Base-by-base conservation (phyloP, 2,113 vertebrate genomes). In the Promerops cafer region DNA sequence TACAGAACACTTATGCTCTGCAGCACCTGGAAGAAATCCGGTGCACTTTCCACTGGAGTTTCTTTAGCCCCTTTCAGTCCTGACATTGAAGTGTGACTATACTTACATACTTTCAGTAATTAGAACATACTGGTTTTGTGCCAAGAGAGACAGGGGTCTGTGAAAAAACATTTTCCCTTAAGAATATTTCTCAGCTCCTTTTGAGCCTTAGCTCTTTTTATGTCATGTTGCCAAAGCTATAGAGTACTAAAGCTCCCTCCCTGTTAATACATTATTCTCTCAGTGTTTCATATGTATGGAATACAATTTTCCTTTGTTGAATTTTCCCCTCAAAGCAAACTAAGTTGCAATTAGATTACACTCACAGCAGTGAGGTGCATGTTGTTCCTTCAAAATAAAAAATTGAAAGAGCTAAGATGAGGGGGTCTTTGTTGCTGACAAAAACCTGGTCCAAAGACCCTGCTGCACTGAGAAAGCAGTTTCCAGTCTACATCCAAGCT, bases 121-220 rank as follows among this genome's bases (percentile, higher is more conserved):
- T 97, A 94, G 87, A 92, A 75, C 15, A n/a, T n/a, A 78, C 13
- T 68, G 65, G 0, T 44, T 87, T 91, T 87, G 40, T 71, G 52
- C 69, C 42, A 89, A 83, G 60, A 83, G 27, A 94, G 80, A 70
- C 76, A 83, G 56, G 16, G 31, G 19, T 60, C 72, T 92, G 69
- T 81, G n/a, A 60, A 78, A 95, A 92, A 88, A 35, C 16, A 10
- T 77, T 95, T 80, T 30, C 21, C 27, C 22, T 74, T 90, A 74
- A 88, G 85, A 96, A 61, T 80, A 80, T 89, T 93, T 92, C 71
- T 83, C 66, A 76, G 22, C 37, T 65, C 10, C 44, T 91, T 96
- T 94, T 82, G 56, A 87, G 40, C 15, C 33, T 83, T 44, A 68
- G 44, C 52, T 83, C 42, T 81, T 81, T 91, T n/a, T 65, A 74